Percentiles rank a stretch among this genome's conserved stretches.
phyloP scores from a whole-genome alignment of 2,797 vertebrate genomes.

The Staurois parvus region DNA sequence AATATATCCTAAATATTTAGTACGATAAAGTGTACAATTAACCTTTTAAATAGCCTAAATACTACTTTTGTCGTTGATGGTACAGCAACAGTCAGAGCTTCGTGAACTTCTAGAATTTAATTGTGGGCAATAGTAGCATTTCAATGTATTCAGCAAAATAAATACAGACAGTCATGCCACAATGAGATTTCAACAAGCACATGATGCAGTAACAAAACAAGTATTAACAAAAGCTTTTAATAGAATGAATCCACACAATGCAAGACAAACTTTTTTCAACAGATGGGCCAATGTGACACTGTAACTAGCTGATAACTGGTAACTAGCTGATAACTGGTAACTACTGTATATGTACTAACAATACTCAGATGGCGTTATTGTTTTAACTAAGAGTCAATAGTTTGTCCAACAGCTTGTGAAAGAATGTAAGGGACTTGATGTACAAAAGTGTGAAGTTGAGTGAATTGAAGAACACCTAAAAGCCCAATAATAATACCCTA shows the following conservation, averaged over 20 bases:
- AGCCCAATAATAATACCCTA: too few species aligned
- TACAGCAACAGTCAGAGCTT: neutral
- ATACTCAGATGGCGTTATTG: neutral
- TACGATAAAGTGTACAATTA: too few species aligned
- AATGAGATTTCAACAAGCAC: constrained; percentile 1
- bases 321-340: too few species aligned
- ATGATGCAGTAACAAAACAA: constrained; percentile 37
- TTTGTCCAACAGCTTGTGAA: too few species aligned
- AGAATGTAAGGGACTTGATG: too few species aligned
- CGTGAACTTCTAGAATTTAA: constrained; percentile 25
- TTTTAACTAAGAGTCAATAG: too few species aligned
- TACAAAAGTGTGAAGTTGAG: too few species aligned
- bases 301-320: neutral
- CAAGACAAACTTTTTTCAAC: neutral
- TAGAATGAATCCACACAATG: neutral
- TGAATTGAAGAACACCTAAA: too few species aligned
- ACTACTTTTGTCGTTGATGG: too few species aligned
- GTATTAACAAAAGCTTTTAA: constrained; percentile 20
- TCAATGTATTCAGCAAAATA: constrained; percentile 7
- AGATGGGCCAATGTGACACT: neutral
- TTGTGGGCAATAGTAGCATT: constrained; percentile 15
- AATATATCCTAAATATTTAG: too few species aligned
- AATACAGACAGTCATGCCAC: constrained; percentile 11
- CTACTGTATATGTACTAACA: neutral
- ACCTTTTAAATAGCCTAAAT: too few species aligned